Conservation (phyloP, 1,140 invertebrate species). For the Neelides sp. region DNA sequence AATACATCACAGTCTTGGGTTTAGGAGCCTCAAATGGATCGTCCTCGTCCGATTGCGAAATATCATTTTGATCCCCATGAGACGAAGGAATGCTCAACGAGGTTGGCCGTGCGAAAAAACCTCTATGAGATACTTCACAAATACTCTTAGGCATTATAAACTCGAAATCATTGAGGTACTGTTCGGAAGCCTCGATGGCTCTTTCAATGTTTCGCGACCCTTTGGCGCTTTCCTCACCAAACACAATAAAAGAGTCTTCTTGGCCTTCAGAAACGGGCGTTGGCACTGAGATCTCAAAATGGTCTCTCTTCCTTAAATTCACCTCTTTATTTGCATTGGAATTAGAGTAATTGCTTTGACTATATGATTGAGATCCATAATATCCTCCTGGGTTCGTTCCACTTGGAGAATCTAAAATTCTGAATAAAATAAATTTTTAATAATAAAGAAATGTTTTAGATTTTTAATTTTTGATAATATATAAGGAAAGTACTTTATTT, state of each 20-base stretch:
- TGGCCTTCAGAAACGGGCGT: slow-evolving; percentile 33
- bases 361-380: too few species aligned
- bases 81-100: slow-evolving; percentile 16
- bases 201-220: too few species aligned
- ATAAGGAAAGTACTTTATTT: too few species aligned
- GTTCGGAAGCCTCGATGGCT: too few species aligned
- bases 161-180: too few species aligned
- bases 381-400: too few species aligned
- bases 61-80: not conserved
- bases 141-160: not conserved
- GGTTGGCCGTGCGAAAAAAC: slow-evolving; percentile 24
- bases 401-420: too few species aligned
- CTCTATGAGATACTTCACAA: slow-evolving; percentile 2
- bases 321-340: too few species aligned
- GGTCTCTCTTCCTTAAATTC: slow-evolving; percentile 9
- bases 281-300: slow-evolving; percentile 20
- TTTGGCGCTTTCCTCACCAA: slow-evolving; percentile 40
- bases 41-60: not conserved
- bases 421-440: too few species aligned
- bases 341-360: too few species aligned
- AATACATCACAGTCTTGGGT: slow-evolving; percentile 44
- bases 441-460: too few species aligned
- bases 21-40: not conserved
- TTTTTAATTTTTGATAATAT: too few species aligned
- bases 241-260: slow-evolving; percentile 49